Evolutionary conservation across 2,888 invertebrate genomes (phyloP).

Genomic region (Eristalis arbustorum): DNA sequence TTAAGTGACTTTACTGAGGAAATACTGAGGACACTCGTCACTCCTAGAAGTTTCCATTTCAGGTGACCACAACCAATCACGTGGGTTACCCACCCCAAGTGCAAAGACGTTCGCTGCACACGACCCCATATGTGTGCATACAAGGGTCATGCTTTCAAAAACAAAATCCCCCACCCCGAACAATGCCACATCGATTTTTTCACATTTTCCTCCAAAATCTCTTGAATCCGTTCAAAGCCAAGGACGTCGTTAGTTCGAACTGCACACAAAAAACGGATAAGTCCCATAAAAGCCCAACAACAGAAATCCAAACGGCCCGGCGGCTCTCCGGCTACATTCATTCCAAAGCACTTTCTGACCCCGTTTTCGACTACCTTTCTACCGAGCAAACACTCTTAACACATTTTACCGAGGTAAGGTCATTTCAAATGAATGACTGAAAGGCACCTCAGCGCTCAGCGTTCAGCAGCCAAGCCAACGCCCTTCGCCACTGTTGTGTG

Average conservation of each 20-base stretch:
- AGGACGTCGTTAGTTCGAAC: slow-evolving; percentile 6
- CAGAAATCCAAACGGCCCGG: slow-evolving; percentile 5
- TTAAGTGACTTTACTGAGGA: too few relatives aligned
- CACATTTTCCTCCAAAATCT: neutral
- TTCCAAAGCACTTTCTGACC: slow-evolving; percentile 44
- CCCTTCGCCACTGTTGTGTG: neutral
- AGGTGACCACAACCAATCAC: too few relatives aligned
- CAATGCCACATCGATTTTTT: neutral
- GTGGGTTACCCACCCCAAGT: too few relatives aligned
- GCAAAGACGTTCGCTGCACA: too few relatives aligned
- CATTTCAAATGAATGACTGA: slow-evolving; percentile 41
- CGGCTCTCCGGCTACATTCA: slow-evolving; percentile 17
- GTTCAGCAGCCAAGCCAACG: neutral
- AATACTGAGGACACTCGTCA: too few relatives aligned
- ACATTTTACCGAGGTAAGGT: slow-evolving; percentile 42
- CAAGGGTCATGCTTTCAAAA: neutral
- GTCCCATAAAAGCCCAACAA: neutral
- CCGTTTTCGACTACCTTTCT: slow-evolving; percentile 15
- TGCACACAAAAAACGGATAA: neutral
- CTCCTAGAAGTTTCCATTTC: too few relatives aligned
- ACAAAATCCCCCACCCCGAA: neutral
- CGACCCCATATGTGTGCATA: too few relatives aligned
- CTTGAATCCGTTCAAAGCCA: slow-evolving; percentile 21
- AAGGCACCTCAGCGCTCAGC: neutral
- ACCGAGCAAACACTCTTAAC: slow-evolving; percentile 1